These are phyloP conservation scores for Monodelphis domestica DNA, from an alignment of 2,797 vertebrate species.

Conservation along the genomic window DNA sequence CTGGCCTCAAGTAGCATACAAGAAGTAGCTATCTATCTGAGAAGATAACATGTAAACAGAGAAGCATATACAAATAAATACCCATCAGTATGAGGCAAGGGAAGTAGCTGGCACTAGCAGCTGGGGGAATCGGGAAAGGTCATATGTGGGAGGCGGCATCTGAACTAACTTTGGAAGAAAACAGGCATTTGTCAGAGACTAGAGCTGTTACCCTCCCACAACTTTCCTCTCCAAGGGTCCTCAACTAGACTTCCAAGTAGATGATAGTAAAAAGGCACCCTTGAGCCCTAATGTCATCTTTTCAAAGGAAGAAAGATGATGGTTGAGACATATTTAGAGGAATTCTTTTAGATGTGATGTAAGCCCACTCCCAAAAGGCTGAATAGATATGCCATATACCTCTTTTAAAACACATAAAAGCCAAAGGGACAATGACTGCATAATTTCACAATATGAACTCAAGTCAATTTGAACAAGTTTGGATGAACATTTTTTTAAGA, in stretches of 20 bases:
- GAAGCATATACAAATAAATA: neutral
- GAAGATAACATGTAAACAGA: neutral
- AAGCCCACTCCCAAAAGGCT: neutral
- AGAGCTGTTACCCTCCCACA: neutral
- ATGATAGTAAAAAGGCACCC: neutral
- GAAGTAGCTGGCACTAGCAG: neutral
- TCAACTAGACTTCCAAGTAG: neutral
- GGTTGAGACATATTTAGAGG: neutral
- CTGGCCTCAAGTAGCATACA: neutral
- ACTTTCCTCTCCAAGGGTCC: neutral
- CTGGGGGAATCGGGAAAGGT: neutral
- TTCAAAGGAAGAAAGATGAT: conserved; percentile 15
- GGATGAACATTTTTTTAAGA: neutral
- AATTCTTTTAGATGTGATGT: neutral
- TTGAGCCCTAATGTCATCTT: conserved; percentile 26
- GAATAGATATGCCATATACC: neutral
- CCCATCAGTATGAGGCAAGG: neutral
- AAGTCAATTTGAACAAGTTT: neutral
- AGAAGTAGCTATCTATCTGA: neutral
- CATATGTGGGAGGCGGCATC: neutral
- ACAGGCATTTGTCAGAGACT: neutral
- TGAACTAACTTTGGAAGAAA: neutral
- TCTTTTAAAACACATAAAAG: neutral
- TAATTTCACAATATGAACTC: conserved; percentile 14
- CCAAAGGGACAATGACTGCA: neutral